A percentile compares a stretch with the other conserved stretches of the same genome.
Conservation (phyloP, 1,140 invertebrate genomes). For the Triops longicaudatus region DNA sequence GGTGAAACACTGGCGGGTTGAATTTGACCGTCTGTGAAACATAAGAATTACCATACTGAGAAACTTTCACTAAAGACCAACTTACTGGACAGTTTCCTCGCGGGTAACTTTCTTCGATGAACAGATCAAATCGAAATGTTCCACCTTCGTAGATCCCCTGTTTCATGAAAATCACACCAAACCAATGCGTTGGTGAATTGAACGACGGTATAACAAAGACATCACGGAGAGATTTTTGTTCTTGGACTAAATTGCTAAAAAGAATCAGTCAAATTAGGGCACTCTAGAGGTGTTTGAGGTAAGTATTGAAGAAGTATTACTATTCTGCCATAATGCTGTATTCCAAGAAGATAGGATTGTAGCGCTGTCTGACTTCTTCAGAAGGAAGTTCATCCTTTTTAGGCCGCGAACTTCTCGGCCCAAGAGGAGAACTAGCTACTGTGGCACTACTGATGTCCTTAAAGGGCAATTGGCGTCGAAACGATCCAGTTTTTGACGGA, state of each 20-base stretch:
- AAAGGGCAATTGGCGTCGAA: neutral
- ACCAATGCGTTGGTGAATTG: slow-evolving; percentile 65
- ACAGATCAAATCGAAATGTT: slow-evolving; percentile 77
- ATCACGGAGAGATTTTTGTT: slow-evolving; percentile 24
- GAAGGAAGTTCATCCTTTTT: neutral
- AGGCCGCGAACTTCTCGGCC: neutral
- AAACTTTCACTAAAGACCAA: slow-evolving; percentile 19
- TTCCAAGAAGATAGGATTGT: slow-evolving; percentile 20
- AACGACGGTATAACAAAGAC: slow-evolving; percentile 26
- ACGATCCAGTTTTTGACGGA: neutral
- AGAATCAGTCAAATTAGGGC: neutral
- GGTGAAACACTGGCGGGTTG: slow-evolving; percentile 78
- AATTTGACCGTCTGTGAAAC: slow-evolving; percentile 64
- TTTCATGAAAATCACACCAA: slow-evolving; percentile 82
- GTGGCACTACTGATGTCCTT: neutral
- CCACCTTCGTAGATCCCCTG: slow-evolving; percentile 78
- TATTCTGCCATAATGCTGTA: slow-evolving; percentile 27
- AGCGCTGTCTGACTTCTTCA: slow-evolving; percentile 18
- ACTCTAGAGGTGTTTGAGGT: neutral
- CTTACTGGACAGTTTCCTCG: slow-evolving; percentile 69
- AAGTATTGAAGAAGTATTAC: neutral
- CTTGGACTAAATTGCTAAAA: slow-evolving; percentile 27
- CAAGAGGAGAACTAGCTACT: neutral
- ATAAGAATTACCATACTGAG: slow-evolving; percentile 29
- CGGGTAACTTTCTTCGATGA: slow-evolving; percentile 78